Evolutionary conservation across 2,888 invertebrate genomes (phyloP), one percentile per base, ranked within the genome.

Genomic region (Zaprionus obscuricornis): DNA sequence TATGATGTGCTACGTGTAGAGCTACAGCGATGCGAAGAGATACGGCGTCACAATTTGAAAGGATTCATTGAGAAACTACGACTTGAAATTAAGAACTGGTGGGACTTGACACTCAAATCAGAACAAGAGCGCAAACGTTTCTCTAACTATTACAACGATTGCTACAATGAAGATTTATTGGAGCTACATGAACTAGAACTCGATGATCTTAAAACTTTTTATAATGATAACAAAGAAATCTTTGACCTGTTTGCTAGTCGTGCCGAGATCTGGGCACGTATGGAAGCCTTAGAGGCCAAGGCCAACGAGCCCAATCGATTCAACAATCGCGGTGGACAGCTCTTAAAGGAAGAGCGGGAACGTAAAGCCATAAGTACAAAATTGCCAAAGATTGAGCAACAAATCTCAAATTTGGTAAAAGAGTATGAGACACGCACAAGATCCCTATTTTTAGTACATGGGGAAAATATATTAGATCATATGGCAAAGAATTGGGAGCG

Each of bases 301-400:
- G 94, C 95, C 0, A 92, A 93, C n/a, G 95, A 96, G 79, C 95
- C 96, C 0, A 94, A 94, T 67, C 92, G 97, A 0, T 96, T 94
- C 86, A 94, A 96, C 74, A 97, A 97, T 89, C 92, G 98, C 26
- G 97, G 97, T 0, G 97, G 97, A 0, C 95, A 96, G 69, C 90
- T 98, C 3, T 90, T 98, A 1, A 93, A 93, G 45, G 97, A 97
- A 87, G 97, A 98, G 88, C 96, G 94, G 76, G 96, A 96, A 81
- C 91, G 97, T n/a, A 97, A 96, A 87, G 91, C 92, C 5, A 92
- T 96, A 6, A 92, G 92, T 24, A 94, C 91, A 65, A 91, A 94
- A 90, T 89, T 96, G 42, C 96, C 96, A 0, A 94, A 94, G 90
- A 92, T 96, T 29, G 95, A 96, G 88, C 92, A 91, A 0, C 92